A percentile compares a stretch with the other conserved stretches of the same genome.
Evolutionary conservation across 2,888 invertebrate species (phyloP).

Genomic region (Frankliniella fusca): DNA sequence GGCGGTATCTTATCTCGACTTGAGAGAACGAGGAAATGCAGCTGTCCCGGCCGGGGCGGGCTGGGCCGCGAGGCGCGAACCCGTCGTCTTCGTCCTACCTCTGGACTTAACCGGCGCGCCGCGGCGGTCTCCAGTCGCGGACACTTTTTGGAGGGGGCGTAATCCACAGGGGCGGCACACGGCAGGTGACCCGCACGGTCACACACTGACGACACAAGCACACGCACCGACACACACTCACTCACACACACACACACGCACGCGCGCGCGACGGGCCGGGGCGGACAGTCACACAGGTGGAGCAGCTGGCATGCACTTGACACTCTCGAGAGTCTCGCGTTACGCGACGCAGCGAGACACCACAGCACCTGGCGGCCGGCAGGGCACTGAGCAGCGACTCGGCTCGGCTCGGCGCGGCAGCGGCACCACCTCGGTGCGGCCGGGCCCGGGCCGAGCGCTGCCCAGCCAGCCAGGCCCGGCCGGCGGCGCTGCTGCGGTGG

Average conservation of each 20-base stretch:
- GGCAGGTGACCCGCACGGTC: not conserved
- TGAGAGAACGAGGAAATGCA: too few species aligned
- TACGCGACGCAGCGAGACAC: not conserved
- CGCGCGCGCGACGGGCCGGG: not conserved
- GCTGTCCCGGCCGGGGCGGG: too few species aligned
- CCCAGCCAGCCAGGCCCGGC: not conserved
- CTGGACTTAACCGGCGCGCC: not conserved
- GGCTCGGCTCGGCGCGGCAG: not conserved
- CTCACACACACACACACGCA: not conserved
- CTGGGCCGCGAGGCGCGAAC: too few species aligned
- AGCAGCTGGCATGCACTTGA: not conserved
- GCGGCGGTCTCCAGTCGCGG: not conserved
- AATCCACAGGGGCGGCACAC: not conserved
- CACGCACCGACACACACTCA: not conserved
- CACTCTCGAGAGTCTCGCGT: not conserved
- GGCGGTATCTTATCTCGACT: too few species aligned
- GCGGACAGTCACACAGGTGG: not conserved
- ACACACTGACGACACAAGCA: not conserved
- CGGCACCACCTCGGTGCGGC: not conserved
- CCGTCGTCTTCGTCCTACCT: too few species aligned
- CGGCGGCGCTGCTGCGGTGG: not conserved
- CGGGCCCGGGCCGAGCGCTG: not conserved
- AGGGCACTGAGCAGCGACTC: conserved; percentile 13
- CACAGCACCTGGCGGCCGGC: not conserved
- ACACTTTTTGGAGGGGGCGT: not conserved